Evolutionary conservation across 2,797 vertebrate species (phyloP).

Genomic region (Erithacus rubecula): DNA sequence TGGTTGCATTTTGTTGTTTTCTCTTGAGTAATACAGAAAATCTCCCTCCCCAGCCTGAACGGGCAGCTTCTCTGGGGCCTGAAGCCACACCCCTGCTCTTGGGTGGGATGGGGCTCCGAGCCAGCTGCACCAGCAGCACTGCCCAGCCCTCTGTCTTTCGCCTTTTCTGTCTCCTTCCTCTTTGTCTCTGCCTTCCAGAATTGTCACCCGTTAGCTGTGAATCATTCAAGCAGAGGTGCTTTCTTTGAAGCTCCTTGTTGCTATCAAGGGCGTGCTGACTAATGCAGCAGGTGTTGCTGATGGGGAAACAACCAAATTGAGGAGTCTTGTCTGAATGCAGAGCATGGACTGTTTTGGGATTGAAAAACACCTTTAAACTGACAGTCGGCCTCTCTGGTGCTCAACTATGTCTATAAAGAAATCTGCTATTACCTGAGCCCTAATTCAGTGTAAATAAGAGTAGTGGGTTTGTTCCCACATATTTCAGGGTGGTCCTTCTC

Average conservation of each 20-base stretch:
- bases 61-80: no score
- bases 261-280: not conserved
- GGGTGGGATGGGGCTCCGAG: accelerated
- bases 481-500: not conserved
- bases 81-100: accelerated
- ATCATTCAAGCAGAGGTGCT: accelerated
- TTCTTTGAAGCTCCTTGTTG: not conserved
- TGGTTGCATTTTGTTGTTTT: not conserved
- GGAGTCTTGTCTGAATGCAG: not conserved
- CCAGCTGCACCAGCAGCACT: not conserved
- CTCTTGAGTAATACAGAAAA: not conserved
- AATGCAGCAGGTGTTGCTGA: not conserved
- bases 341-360: not conserved
- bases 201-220: accelerated
- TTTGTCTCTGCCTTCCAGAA: not conserved
- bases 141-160: not conserved
- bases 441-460: not conserved
- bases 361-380: not conserved
- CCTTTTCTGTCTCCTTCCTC: not conserved
- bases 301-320: not conserved
- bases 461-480: not conserved
- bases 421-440: not conserved
- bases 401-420: not conserved
- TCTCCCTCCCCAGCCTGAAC: not conserved
- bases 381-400: not conserved